These are phyloP conservation scores for Ascidia mentula DNA, from an alignment of 23 tunicate species.

Conservation along the genomic window DNA sequence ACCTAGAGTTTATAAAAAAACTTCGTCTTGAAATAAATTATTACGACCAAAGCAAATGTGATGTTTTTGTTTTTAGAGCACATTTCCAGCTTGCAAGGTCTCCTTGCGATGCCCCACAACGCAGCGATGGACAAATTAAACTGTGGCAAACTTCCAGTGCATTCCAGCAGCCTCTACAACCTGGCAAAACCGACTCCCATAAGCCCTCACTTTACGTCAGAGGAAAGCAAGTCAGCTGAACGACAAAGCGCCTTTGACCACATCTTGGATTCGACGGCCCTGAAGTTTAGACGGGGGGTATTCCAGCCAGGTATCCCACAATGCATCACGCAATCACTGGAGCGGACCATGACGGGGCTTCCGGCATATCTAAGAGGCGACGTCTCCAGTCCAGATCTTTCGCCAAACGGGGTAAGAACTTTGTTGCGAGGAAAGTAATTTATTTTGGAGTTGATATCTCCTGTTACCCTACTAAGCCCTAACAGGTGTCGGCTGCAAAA, in stretches of 20 bases:
- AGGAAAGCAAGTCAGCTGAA: slow-evolving; percentile 4
- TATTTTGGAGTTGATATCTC: not conserved
- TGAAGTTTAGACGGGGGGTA: not conserved
- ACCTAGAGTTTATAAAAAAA: too few relatives aligned
- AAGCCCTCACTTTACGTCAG: not conserved
- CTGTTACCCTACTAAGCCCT: not conserved
- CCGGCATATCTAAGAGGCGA: slow-evolving; percentile 37
- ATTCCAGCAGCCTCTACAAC: not conserved
- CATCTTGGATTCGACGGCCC: not conserved
- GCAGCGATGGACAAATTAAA: not conserved
- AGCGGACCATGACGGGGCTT: slow-evolving; percentile 15
- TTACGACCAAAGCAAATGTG: too few relatives aligned
- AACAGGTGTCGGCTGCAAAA: not conserved
- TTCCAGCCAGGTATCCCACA: not conserved
- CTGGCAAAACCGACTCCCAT: not conserved
- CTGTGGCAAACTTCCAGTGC: not conserved
- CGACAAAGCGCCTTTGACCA: not conserved
- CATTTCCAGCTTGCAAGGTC: not conserved
- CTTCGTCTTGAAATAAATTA: too few relatives aligned
- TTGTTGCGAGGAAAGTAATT: not conserved
- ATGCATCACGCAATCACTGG: not conserved
- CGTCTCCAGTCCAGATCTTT: slow-evolving; percentile 34
- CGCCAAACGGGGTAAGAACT: slow-evolving; percentile 35
- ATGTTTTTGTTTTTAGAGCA: too few relatives aligned
- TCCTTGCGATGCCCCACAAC: not conserved